phyloP scores from a whole-genome alignment of 2,113 vertebrate species.

The Hemiscyllium ocellatum region DNA sequence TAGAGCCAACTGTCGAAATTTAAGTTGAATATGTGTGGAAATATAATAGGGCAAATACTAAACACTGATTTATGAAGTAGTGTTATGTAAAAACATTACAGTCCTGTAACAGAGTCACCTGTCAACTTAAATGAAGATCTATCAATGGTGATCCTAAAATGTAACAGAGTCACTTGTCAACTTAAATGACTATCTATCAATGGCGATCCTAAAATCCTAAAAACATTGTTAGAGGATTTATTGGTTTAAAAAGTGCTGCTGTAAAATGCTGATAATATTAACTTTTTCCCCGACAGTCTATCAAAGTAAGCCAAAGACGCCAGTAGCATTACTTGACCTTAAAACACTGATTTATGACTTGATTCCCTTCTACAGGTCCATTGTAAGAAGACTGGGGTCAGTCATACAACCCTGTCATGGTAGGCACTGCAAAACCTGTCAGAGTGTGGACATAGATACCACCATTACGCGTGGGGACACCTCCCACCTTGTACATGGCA shows the following conservation, averaged over 20 bases:
- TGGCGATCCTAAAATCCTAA: not conserved
- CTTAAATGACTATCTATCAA: not conserved
- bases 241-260: not conserved
- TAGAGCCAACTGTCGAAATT: not conserved
- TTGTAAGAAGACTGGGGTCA: not conserved
- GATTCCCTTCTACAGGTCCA: not conserved
- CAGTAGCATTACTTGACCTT: not conserved
- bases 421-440: too few species aligned
- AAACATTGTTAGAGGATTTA: not conserved
- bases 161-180: not conserved
- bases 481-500: too few species aligned
- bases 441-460: too few species aligned
- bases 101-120: not conserved
- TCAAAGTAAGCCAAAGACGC: not conserved
- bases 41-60: not conserved
- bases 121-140: not conserved
- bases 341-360: conserved; percentile 26
- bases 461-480: too few species aligned
- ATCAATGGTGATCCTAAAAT: not conserved
- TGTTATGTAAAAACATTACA: not conserved
- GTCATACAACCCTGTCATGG: too few species aligned
- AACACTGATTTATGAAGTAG: not conserved
- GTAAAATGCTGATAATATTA: not conserved
- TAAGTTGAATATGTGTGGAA: not conserved
- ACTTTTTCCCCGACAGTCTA: not conserved